These are phyloP conservation scores for Drosophila nr. perissopoda DNA, from an alignment of 2,888 invertebrate species.

Conservation along the genomic window DNA sequence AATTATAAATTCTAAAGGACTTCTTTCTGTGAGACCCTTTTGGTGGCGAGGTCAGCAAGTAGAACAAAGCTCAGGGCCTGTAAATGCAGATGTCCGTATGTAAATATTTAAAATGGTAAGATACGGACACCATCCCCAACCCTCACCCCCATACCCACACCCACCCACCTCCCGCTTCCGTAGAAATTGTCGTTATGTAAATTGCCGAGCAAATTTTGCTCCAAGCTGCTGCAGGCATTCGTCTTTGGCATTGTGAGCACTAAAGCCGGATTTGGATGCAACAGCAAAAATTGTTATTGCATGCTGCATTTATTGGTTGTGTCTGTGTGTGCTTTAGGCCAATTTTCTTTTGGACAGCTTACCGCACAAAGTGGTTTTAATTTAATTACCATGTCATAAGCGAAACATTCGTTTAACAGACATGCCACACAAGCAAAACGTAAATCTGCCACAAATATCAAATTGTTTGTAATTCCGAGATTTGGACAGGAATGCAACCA, in stretches of 20 bases:
- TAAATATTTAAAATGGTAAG: slow-evolving; percentile 71
- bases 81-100: slow-evolving; percentile 60
- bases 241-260: slow-evolving; percentile 41
- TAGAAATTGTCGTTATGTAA: slow-evolving; percentile 40
- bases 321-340: slow-evolving; percentile 11
- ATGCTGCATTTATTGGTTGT: slow-evolving; percentile 32
- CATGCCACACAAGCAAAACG: slow-evolving; percentile 18
- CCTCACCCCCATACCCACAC: slow-evolving; percentile 9
- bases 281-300: slow-evolving; percentile 20
- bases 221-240: slow-evolving; percentile 31
- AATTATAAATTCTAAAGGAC: slow-evolving; percentile 71
- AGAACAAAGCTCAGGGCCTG: slow-evolving; percentile 50
- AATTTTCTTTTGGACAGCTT: slow-evolving; percentile 36
- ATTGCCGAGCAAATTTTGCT: slow-evolving; percentile 38
- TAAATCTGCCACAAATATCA: slow-evolving; percentile 25
- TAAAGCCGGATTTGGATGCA: slow-evolving; percentile 37
- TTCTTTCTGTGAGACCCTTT: slow-evolving; percentile 21
- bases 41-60: slow-evolving; percentile 44
- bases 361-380: slow-evolving; percentile 49
- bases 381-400: slow-evolving; percentile 44
- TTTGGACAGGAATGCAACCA: slow-evolving; percentile 5
- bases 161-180: too few species aligned
- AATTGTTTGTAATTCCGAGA: slow-evolving; percentile 9
- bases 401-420: slow-evolving; percentile 6
- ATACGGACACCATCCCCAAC: slow-evolving; percentile 28